Conservation (phyloP, 2,797 vertebrate genomes). For the Euphonia xanthogaster region DNA sequence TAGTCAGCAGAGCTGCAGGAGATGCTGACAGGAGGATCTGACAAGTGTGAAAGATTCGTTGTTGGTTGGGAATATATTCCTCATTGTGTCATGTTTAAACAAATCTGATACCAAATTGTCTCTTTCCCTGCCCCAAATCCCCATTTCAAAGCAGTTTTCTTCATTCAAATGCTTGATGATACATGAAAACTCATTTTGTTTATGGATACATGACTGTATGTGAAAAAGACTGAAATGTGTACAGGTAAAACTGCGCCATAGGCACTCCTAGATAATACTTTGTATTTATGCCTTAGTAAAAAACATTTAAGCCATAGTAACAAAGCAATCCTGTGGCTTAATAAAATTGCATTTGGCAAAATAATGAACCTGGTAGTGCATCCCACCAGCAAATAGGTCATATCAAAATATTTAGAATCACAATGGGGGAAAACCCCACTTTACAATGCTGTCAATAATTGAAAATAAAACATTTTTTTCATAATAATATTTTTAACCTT, state of each 20-base stretch:
- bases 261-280: background rate
- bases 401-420: background rate
- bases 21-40: constrained; percentile 13
- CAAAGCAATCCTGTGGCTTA: background rate
- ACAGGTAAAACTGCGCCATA: background rate
- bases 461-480: background rate
- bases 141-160: background rate
- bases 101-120: background rate
- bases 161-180: background rate
- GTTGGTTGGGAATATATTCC: background rate
- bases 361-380: background rate
- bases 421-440: background rate
- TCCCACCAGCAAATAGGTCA: background rate
- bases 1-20: constrained; percentile 4
- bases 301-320: background rate
- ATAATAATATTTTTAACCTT: background rate
- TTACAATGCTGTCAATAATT: background rate
- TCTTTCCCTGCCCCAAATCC: background rate
- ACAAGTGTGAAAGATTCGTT: background rate
- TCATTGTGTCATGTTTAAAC: background rate
- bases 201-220: background rate
- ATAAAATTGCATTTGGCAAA: background rate
- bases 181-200: background rate
- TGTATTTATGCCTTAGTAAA: background rate
- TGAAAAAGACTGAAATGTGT: background rate